Evolutionary conservation across 1,140 invertebrate species (phyloP).

Genomic region (Pseudomyrmex dendroicus): DNA sequence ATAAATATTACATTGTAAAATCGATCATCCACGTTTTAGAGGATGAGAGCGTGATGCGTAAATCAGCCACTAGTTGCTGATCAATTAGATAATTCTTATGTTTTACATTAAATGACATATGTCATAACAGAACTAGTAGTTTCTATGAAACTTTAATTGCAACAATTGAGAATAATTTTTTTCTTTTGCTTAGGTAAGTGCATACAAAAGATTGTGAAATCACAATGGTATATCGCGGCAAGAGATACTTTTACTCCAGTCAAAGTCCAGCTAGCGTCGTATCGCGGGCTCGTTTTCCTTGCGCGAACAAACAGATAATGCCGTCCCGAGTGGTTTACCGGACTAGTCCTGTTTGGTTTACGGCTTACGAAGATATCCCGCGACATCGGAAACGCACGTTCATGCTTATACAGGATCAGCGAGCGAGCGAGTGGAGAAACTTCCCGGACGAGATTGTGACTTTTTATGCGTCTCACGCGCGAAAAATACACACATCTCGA

Average conservation of each 20-base stretch:
- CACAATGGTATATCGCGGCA: no score
- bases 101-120: no score
- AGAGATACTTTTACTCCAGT: conserved; percentile 20
- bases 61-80: no score
- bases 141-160: no score
- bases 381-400: conserved; percentile 55
- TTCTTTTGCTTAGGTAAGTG: no score
- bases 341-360: conserved; percentile 75
- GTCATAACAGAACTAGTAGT: no score
- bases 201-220: no score
- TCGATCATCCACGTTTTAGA: no score
- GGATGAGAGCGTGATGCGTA: no score
- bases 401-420: conserved; percentile 72
- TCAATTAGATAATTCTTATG: no score
- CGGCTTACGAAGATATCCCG: conserved; percentile 72
- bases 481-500: conserved; percentile 8
- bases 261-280: not conserved
- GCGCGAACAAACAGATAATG: conserved; percentile 74
- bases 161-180: no score
- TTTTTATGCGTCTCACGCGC: conserved; percentile 46
- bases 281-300: conserved; percentile 1
- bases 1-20: no score
- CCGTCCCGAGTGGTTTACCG: conserved; percentile 72
- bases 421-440: conserved; percentile 48
- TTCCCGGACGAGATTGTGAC: conserved; percentile 7